phyloP scores from a whole-genome alignment of 2,888 invertebrate species.

The Chydorus sphaericus region DNA sequence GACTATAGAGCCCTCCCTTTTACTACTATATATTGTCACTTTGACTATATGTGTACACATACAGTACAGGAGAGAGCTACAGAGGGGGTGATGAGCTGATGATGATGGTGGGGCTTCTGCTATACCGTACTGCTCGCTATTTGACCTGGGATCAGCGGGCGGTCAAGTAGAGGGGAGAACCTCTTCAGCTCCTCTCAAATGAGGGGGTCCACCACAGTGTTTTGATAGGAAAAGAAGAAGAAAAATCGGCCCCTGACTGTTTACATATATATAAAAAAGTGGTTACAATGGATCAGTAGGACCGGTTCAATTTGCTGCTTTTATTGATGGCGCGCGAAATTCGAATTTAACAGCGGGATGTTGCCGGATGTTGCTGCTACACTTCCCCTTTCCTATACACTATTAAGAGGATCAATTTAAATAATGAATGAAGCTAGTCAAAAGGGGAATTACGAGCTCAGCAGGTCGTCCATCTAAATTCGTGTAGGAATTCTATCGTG shows the following conservation, averaged over 20 bases:
- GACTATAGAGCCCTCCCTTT: no score
- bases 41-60: neutral
- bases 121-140: neutral
- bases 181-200: no score
- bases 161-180: neutral
- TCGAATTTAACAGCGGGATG: neutral
- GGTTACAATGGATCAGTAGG: no score
- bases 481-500: no score
- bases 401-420: no score
- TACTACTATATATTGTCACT: neutral
- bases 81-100: conserved; percentile 2
- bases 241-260: neutral
- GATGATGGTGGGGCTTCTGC: neutral
- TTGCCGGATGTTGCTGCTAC: no score
- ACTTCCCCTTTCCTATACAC: no score
- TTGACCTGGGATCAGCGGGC: conserved; percentile 2
- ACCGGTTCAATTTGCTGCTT: no score
- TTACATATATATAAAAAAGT: neutral
- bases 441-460: no score
- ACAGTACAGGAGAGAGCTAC: neutral
- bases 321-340: no score
- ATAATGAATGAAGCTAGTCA: no score
- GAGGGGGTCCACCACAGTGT: neutral
- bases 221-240: neutral
- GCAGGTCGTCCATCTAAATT: no score